A percentile compares a stretch with the other conserved stretches of the same genome.
Conservation (phyloP, 2,113 vertebrate genomes). For the Microcebus griseorufus region DNA sequence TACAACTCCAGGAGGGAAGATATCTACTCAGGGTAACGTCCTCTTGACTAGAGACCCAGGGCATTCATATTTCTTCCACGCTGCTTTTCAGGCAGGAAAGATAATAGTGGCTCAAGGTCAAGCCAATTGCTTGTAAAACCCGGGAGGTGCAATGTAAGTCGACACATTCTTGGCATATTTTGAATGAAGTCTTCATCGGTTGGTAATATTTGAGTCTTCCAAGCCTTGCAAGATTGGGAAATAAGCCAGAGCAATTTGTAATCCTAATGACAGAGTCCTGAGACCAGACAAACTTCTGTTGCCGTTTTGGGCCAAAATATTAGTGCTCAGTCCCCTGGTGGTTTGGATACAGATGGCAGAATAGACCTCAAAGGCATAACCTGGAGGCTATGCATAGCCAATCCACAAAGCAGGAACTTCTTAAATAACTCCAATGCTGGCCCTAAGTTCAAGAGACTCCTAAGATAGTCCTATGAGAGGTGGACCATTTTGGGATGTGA, state of each 20-base stretch:
- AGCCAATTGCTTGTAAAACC: constrained; percentile 36
- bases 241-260: constrained; percentile 60
- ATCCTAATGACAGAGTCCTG: constrained; percentile 38
- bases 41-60: background rate
- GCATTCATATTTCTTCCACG: background rate
- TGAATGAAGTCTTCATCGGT: constrained; percentile 61
- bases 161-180: constrained; percentile 60
- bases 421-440: background rate
- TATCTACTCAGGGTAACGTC: background rate
- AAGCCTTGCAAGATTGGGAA: constrained; percentile 51
- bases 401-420: background rate
- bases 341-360: background rate
- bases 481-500: background rate
- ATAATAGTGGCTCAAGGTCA: constrained; percentile 45
- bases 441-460: background rate
- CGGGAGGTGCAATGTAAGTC: background rate
- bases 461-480: background rate
- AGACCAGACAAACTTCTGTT: constrained; percentile 57
- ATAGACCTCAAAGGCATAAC: background rate
- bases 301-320: constrained; percentile 43
- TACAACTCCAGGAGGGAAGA: background rate
- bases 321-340: background rate
- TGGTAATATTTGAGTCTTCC: constrained; percentile 50
- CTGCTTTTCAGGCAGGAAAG: constrained; percentile 4
- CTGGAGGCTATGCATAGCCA: background rate